phyloP scores from a whole-genome alignment of 2,113 vertebrate genomes.

The Nycticorax nycticorax region DNA sequence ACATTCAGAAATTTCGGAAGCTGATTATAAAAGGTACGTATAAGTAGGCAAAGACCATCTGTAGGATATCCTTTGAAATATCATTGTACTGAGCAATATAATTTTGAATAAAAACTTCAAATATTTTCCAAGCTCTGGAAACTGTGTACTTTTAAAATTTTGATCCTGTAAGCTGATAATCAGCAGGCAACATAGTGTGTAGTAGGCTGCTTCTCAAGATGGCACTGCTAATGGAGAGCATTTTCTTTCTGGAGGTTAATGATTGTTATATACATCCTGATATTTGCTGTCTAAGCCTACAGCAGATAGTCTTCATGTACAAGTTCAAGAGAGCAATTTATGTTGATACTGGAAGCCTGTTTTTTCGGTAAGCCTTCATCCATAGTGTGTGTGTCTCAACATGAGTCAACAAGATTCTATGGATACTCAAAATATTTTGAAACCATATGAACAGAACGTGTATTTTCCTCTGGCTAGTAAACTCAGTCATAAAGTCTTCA shows the following conservation, averaged over 20 bases:
- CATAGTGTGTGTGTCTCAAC: not conserved
- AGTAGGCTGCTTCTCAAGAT: not conserved
- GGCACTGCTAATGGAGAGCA: not conserved
- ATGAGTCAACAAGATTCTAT: conserved; percentile 47
- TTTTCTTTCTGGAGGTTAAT: not conserved
- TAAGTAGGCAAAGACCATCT: not conserved
- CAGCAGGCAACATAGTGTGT: not conserved
- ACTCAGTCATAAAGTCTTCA: conserved; percentile 29
- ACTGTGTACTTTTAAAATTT: not conserved
- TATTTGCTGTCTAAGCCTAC: not conserved
- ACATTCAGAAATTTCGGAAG: not conserved
- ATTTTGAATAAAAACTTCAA: not conserved
- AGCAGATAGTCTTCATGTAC: not conserved
- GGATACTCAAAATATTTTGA: conserved; percentile 72
- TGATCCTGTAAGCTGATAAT: not conserved
- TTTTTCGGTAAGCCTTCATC: not conserved
- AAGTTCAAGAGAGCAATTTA: not conserved
- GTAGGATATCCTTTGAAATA: not conserved
- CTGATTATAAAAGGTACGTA: not conserved
- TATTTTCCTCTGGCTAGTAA: conserved; percentile 56
- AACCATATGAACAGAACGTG: conserved; percentile 56
- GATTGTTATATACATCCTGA: not conserved
- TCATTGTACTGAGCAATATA: not conserved
- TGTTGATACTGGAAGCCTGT: not conserved
- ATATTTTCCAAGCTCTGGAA: not conserved